Percentiles rank a stretch among this genome's conserved stretches.
Conservation (phyloP, 1,140 invertebrate species). For the Stenopsyche tienmushanensis region DNA sequence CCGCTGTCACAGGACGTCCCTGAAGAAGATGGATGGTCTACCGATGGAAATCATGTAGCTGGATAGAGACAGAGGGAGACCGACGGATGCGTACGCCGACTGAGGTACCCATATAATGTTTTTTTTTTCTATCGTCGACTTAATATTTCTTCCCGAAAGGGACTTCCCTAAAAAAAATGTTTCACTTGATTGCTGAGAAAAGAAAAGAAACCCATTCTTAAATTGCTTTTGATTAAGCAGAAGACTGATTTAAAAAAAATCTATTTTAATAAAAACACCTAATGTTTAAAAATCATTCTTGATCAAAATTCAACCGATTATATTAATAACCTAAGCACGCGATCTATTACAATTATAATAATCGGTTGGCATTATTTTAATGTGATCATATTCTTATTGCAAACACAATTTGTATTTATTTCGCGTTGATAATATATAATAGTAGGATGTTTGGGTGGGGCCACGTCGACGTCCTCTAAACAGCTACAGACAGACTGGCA, state of each 20-base stretch:
- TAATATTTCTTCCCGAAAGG: background rate
- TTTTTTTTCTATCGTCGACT: background rate
- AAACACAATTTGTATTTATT: too few relatives aligned
- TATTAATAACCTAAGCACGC: too few relatives aligned
- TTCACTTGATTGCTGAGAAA: conserved; percentile 2
- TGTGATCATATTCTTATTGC: too few relatives aligned
- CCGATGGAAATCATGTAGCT: conserved; percentile 40
- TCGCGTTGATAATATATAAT: too few relatives aligned
- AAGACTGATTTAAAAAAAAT: too few relatives aligned
- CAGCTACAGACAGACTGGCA: conserved; percentile 36
- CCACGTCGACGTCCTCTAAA: conserved; percentile 22
- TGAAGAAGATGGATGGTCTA: conserved; percentile 41
- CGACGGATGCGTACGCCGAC: conserved; percentile 22
- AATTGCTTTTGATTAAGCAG: too few relatives aligned
- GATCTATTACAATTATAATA: too few relatives aligned
- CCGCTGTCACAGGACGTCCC: conserved; percentile 37
- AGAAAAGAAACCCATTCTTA: too few relatives aligned
- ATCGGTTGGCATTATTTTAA: too few relatives aligned
- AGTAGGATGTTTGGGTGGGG: background rate
- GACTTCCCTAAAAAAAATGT: background rate
- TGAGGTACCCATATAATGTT: background rate
- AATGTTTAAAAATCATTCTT: too few relatives aligned
- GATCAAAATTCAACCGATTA: too few relatives aligned
- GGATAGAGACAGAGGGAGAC: conserved; percentile 29
- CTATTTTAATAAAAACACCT: too few relatives aligned